Base-by-base conservation (phyloP, 1,140 invertebrate species). In the Asobara japonica region DNA sequence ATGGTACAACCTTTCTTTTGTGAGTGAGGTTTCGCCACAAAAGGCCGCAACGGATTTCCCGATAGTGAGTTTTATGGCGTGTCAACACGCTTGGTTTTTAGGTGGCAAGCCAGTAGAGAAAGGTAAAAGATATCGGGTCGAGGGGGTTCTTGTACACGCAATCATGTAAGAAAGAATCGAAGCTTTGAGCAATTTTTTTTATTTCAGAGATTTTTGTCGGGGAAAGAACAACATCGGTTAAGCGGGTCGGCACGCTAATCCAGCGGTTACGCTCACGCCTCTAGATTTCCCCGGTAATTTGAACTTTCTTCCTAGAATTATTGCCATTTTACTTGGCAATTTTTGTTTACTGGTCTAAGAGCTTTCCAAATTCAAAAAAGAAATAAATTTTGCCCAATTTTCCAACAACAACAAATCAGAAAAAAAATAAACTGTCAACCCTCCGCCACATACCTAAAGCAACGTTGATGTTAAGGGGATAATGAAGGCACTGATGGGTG, bases 31-130 rank as follows among this genome's bases (percentile, higher is more conserved):
- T 56, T 25, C 79, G 79, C 79, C 83, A 84, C 86, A 86, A 85
- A 83, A 77, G 84, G 84, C 79, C 80, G 79, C 51, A 56, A 77
- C 78, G 84, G 83, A 84, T 87, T 86, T 86, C 77, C 81, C 83
- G 83, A 86, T 86, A 85, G 81, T 78, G 22, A 79, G 79, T 85
- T 87, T 86, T 86, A 86, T 87, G 79, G 82, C 84, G 83, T 86
- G 84, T 87, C 85, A 87, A 87, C 85, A 86, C 83, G 84, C 82
- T 78, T 77, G 79, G 73, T 74, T 75, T 51, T 45, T 73, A 70
- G 71, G 75, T n/a, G n/a, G n/a, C n/a, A 71, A 65, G 74, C 68
- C 71, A 76, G 45, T 75, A 61, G 41, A 22, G 67, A 6, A 66
- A 30, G 38, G 65, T 20, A 69, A 22, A 61, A 41, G 41, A 45